A percentile compares a stretch with the other conserved stretches of the same genome.
Evolutionary conservation across 2,888 invertebrate genomes (phyloP).

Genomic region (Adela reaumurella): DNA sequence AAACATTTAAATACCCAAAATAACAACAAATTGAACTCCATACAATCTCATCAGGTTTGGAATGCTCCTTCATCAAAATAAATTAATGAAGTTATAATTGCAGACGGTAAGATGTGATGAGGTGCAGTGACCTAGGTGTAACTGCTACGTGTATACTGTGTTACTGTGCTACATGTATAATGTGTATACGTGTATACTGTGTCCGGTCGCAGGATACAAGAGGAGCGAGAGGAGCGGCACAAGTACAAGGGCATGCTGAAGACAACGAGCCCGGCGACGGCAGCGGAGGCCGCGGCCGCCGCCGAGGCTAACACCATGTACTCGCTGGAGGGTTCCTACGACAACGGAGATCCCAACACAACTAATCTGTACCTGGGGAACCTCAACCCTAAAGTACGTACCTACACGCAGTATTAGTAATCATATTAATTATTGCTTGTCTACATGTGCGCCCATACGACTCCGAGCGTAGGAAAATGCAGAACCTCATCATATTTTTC

Average conservation of each 20-base stretch:
- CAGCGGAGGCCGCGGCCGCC: slow-evolving; percentile 21
- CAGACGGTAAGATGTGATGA: no score
- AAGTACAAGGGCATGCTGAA: slow-evolving; percentile 77
- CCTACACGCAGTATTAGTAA: background rate
- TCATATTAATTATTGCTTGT: slow-evolving; percentile 5
- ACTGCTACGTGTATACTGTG: no score
- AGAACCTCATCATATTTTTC: no score
- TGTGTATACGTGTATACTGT: no score
- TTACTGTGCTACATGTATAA: no score
- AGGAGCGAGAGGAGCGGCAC: slow-evolving; percentile 94
- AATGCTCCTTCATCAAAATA: no score
- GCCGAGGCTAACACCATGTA: slow-evolving; percentile 37
- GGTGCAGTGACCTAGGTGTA: no score
- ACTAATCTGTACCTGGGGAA: slow-evolving; percentile 98
- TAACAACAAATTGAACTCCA: no score
- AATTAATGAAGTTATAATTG: no score
- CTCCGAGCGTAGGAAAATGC: no score
- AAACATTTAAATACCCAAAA: no score
- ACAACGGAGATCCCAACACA: slow-evolving; percentile 94
- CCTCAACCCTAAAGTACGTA: slow-evolving; percentile 86
- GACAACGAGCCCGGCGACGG: slow-evolving; percentile 39
- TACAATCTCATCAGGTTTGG: no score
- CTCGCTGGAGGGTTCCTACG: slow-evolving; percentile 72
- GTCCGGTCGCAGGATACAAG: slow-evolving; percentile 75
- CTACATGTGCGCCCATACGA: background rate